Percentiles rank a stretch among this genome's conserved stretches.
phyloP scores from a whole-genome alignment of 1,140 invertebrate genomes.

The Acromyrmex echinatior region DNA sequence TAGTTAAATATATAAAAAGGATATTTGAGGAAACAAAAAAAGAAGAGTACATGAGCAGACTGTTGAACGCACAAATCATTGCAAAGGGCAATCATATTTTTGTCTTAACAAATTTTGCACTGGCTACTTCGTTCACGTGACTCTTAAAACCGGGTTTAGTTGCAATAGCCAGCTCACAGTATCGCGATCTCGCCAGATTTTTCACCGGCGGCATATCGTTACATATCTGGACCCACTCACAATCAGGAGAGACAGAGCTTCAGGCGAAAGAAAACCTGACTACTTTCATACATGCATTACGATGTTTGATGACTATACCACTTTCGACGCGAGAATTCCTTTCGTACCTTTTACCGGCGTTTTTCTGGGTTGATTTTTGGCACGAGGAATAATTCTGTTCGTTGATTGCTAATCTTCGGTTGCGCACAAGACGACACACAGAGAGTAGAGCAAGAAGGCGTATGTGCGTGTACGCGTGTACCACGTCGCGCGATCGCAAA shows the following conservation, averaged over 20 bases:
- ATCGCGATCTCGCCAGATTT: conserved; percentile 19
- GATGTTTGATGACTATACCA: conserved; percentile 81
- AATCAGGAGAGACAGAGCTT: conserved; percentile 69
- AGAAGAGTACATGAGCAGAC: conserved; percentile 37
- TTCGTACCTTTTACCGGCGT: conserved; percentile 81
- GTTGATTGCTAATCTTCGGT: conserved; percentile 78
- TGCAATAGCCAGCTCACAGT: conserved; percentile 68
- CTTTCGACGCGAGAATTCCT: conserved; percentile 78
- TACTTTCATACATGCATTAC: conserved; percentile 83
- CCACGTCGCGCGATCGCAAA: background rate
- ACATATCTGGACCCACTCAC: background rate
- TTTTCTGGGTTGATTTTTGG: conserved; percentile 80
- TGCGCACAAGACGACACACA: conserved; percentile 83
- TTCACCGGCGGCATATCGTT: background rate
- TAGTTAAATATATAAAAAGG: conserved; percentile 39
- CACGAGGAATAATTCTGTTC: conserved; percentile 70
- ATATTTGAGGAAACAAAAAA: conserved; percentile 21
- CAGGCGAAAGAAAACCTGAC: conserved; percentile 74
- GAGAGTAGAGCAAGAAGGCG: conserved; percentile 68
- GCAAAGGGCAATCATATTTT: conserved; percentile 61
- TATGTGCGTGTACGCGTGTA: background rate
- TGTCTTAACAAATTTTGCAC: conserved; percentile 33
- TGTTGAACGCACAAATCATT: conserved; percentile 62
- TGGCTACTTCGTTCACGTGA: conserved; percentile 53
- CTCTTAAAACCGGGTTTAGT: conserved; percentile 67